These are phyloP conservation scores for Oligia latruncula DNA, from an alignment of 2,888 invertebrate species.

Conservation along the genomic window DNA sequence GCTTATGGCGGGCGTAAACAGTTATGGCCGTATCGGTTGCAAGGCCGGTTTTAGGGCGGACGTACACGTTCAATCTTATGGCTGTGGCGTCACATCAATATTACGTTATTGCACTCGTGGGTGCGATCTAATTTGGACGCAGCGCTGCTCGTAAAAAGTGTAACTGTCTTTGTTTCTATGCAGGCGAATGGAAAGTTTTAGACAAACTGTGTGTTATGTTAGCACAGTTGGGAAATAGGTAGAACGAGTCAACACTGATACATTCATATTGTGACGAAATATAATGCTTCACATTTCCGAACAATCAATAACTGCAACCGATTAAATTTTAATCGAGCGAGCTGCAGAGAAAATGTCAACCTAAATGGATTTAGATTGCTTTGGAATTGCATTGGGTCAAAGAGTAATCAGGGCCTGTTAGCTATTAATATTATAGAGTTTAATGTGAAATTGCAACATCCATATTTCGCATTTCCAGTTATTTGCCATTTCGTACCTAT, in stretches of 20 bases:
- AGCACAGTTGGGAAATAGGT: conserved; percentile 4
- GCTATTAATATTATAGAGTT: conserved; percentile 28
- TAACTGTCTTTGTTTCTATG: conserved; percentile 52
- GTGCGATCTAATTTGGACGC: conserved; percentile 53
- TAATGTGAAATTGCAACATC: conserved; percentile 28
- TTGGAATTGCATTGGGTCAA: conserved; percentile 42
- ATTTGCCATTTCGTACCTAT: conserved; percentile 35
- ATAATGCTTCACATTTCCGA: conserved; percentile 23
- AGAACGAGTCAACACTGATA: conserved; percentile 5
- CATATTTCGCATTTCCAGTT: conserved; percentile 22
- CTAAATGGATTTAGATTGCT: conserved; percentile 44
- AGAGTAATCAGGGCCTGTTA: conserved; percentile 36
- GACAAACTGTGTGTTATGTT: conserved; percentile 5
- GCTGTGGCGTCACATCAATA: conserved; percentile 59
- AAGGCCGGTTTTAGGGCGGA: conserved; percentile 63
- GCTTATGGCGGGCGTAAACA: conserved; percentile 74
- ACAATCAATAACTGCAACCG: conserved; percentile 31
- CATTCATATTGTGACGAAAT: conserved; percentile 17
- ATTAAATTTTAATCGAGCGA: conserved; percentile 47
- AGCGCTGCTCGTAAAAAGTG: conserved; percentile 53
- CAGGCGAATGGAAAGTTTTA: conserved; percentile 48
- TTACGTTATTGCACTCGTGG: conserved; percentile 58
- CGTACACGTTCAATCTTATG: conserved; percentile 56
- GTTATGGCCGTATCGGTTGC: conserved; percentile 70
- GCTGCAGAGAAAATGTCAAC: conserved; percentile 39